phyloP scores from a whole-genome alignment of 2,797 vertebrate genomes.

The Staurois parvus region DNA sequence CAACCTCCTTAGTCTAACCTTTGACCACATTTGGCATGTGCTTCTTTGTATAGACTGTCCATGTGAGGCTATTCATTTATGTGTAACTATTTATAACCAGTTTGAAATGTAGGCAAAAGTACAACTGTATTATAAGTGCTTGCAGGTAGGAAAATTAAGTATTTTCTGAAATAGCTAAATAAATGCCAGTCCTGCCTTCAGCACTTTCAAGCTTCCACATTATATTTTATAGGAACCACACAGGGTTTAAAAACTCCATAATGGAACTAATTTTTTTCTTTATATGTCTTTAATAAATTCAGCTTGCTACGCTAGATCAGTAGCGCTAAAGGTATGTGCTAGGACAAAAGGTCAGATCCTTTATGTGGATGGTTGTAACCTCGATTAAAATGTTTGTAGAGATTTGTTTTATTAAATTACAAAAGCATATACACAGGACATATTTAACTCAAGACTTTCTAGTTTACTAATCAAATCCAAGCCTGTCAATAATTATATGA shows the following conservation, averaged over 20 bases:
- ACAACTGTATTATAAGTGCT: background rate
- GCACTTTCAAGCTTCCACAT: background rate
- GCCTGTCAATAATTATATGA: background rate
- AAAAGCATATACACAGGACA: background rate
- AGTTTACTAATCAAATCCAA: background rate
- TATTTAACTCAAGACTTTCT: background rate
- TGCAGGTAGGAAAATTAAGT: background rate
- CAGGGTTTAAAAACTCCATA: background rate
- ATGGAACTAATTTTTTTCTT: background rate
- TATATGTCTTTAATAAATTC: background rate
- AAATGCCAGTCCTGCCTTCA: background rate
- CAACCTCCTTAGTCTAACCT: background rate
- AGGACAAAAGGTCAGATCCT: slow-evolving; percentile 7
- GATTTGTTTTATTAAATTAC: background rate
- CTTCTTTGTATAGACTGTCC: background rate
- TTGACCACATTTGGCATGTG: background rate
- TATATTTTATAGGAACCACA: slow-evolving; percentile 1
- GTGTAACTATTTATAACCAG: background rate
- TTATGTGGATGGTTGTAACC: background rate
- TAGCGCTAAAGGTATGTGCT: background rate
- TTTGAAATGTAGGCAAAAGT: background rate
- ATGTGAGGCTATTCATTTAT: too few species aligned
- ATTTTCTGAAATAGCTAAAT: background rate
- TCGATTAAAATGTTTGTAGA: background rate
- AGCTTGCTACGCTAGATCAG: background rate